Conservation (phyloP, 1,140 invertebrate species). For the Plodia interpunctella region DNA sequence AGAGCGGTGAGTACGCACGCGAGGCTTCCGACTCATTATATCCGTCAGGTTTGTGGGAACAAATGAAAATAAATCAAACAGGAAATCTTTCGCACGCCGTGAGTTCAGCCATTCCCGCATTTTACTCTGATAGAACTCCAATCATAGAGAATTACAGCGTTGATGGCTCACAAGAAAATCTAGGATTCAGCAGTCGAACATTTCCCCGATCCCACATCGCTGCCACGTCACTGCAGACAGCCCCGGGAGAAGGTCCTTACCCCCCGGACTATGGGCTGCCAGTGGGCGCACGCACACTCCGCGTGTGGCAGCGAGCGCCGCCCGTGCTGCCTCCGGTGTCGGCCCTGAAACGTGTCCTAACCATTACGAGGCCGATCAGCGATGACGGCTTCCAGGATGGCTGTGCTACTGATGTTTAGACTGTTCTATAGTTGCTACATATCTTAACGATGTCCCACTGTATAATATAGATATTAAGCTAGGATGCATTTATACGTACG, state of each 20-base stretch:
- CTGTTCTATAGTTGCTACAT: slow-evolving; percentile 34
- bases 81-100: slow-evolving; percentile 76
- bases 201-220: slow-evolving; percentile 72
- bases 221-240: slow-evolving; percentile 29
- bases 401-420: slow-evolving; percentile 91
- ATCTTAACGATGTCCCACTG: slow-evolving; percentile 53
- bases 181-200: slow-evolving; percentile 77
- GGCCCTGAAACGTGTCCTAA: slow-evolving; percentile 86
- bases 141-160: slow-evolving; percentile 82
- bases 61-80: slow-evolving; percentile 69
- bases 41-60: slow-evolving; percentile 84
- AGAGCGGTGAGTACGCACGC: slow-evolving; percentile 83
- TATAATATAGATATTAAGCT: slow-evolving; percentile 53
- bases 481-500: slow-evolving; percentile 37
- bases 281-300: slow-evolving; percentile 86
- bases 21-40: slow-evolving; percentile 83
- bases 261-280: slow-evolving; percentile 88
- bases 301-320: slow-evolving; percentile 90
- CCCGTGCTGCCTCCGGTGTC: slow-evolving; percentile 89
- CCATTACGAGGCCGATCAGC: slow-evolving; percentile 88
- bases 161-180: slow-evolving; percentile 77
- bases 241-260: slow-evolving; percentile 75
- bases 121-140: slow-evolving; percentile 85
- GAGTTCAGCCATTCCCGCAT: slow-evolving; percentile 74
- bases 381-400: slow-evolving; percentile 95